A percentile compares a stretch with the other conserved stretches of the same genome.
These are phyloP conservation scores for Pseudomyrmex concolor DNA, from an alignment of 1,140 invertebrate genomes.

Conservation along the genomic window DNA sequence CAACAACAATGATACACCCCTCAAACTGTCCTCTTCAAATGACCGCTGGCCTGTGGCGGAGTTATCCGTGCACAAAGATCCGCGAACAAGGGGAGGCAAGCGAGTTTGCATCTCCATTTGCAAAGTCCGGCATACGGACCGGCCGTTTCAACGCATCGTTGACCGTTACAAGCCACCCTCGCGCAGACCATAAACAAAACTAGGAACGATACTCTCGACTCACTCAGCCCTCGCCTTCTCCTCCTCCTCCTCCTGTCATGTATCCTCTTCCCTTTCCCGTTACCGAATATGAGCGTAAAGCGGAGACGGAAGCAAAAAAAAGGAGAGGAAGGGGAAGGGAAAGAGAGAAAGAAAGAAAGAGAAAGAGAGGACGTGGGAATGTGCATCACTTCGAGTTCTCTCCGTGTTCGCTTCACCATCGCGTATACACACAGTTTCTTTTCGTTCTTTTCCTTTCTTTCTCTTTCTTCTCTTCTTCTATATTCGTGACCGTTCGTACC, in stretches of 20 bases:
- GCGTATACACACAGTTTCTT: too few relatives aligned
- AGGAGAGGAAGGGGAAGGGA: background rate
- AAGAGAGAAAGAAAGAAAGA: background rate
- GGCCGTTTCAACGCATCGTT: constrained; percentile 72
- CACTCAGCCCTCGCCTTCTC: constrained; percentile 15
- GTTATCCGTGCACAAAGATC: constrained; percentile 64
- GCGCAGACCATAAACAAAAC: constrained; percentile 73
- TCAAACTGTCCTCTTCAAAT: constrained; percentile 53
- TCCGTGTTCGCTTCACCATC: background rate
- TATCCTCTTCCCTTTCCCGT: constrained; percentile 43
- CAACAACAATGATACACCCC: constrained; percentile 2
- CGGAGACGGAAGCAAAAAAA: background rate
- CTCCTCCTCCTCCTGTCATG: constrained; percentile 55
- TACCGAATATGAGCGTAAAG: background rate
- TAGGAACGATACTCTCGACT: constrained; percentile 70
- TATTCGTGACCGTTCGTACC: constrained; percentile 47
- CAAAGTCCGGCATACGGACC: constrained; percentile 39
- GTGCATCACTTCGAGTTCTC: constrained; percentile 52
- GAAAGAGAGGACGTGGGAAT: constrained; percentile 16
- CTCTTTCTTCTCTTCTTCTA: background rate
- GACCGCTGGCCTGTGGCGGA: constrained; percentile 42
- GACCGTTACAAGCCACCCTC: constrained; percentile 66
- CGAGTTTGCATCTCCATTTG: constrained; percentile 63
- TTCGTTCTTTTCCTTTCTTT: background rate
- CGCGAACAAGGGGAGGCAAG: constrained; percentile 53